phyloP scores from a whole-genome alignment of 2,797 vertebrate genomes.

The Momotus momota region DNA sequence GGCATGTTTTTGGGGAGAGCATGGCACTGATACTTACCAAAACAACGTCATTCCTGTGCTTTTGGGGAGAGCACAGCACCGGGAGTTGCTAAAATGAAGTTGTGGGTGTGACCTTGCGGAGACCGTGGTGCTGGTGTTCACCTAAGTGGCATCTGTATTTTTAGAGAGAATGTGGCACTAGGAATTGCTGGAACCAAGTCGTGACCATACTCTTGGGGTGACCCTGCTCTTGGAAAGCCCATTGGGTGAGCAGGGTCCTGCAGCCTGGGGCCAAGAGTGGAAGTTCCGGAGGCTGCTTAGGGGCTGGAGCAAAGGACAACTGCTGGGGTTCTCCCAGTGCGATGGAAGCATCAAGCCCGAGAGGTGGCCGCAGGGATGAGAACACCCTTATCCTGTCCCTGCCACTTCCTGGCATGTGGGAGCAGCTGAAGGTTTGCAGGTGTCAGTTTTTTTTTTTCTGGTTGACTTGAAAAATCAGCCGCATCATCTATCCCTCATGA shows the following conservation, averaged over 20 bases:
- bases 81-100: background rate
- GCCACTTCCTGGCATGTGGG: background rate
- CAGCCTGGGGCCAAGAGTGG: background rate
- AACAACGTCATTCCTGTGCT: too few relatives aligned
- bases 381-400: background rate
- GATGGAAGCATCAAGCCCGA: background rate
- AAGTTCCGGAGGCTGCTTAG: background rate
- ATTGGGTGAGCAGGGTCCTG: background rate
- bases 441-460: background rate
- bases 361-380: background rate
- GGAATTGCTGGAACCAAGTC: too few relatives aligned
- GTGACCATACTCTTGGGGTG: background rate
- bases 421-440: background rate
- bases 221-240: too few relatives aligned
- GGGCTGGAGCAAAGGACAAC: background rate
- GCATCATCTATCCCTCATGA: too few relatives aligned
- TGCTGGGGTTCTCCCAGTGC: background rate
- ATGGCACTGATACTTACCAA: too few relatives aligned
- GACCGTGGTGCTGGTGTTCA: fast-evolving
- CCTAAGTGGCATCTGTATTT: fast-evolving
- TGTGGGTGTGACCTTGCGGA: background rate
- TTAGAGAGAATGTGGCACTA: too few relatives aligned
- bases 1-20: background rate
- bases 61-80: too few relatives aligned
- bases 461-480: background rate